Conservation (phyloP, 2,113 vertebrate genomes). For the Saiga tatarica region DNA sequence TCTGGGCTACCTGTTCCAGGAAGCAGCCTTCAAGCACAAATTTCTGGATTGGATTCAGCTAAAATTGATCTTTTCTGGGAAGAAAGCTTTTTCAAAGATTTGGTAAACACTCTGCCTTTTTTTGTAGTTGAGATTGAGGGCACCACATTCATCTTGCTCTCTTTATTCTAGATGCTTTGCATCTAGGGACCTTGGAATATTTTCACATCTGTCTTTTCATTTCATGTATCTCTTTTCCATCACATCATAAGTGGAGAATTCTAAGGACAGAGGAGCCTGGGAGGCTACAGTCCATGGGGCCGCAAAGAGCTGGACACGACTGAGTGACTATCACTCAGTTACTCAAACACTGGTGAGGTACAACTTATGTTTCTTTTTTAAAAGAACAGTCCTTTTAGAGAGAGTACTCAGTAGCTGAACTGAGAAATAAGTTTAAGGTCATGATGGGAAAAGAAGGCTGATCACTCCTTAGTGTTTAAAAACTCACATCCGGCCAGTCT, state of each 20-base stretch:
- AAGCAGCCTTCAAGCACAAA: neutral
- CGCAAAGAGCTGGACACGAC: neutral
- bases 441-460: neutral
- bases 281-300: neutral
- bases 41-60: conserved; percentile 26
- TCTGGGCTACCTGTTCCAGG: conserved; percentile 12
- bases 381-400: neutral
- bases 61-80: conserved; percentile 50
- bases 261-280: neutral
- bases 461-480: neutral
- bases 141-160: neutral
- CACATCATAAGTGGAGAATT: neutral
- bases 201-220: neutral
- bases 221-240: neutral
- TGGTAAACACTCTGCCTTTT: neutral
- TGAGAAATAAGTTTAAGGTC: neutral
- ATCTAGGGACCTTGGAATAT: neutral
- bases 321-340: neutral
- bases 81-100: conserved; percentile 38
- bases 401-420: neutral
- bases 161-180: neutral
- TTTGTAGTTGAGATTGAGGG: neutral
- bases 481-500: conserved; percentile 43
- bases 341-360: neutral
- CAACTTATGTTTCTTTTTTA: neutral